phyloP scores from a whole-genome alignment of 2,888 invertebrate genomes.

The Gandaritis pyraliata region DNA sequence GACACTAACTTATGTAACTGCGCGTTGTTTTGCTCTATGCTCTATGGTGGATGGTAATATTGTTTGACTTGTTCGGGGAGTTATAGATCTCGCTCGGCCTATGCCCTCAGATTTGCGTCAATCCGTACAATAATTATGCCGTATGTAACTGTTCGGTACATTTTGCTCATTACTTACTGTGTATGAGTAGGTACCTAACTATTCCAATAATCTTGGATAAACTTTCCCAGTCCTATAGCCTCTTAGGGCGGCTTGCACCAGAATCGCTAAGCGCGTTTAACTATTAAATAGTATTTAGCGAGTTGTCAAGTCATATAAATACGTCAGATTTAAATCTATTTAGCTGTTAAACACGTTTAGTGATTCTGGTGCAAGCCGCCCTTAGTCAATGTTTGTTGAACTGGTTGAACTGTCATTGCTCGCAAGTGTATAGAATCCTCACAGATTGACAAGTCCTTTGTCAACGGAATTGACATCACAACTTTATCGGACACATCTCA shows the following conservation, averaged over 20 bases:
- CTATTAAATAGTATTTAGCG: too few species aligned
- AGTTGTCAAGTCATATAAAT: too few species aligned
- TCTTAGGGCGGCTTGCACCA: too few species aligned
- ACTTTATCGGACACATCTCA: conserved; percentile 56
- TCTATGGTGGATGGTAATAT: conserved; percentile 55
- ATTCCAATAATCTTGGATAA: background rate
- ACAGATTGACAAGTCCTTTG: conserved; percentile 24
- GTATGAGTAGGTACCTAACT: too few species aligned
- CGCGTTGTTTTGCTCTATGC: conserved; percentile 16
- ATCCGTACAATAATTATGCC: conserved; percentile 75
- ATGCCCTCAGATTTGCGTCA: conserved; percentile 73
- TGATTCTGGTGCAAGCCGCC: too few species aligned
- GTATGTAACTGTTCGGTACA: conserved; percentile 59
- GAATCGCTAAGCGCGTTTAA: too few species aligned
- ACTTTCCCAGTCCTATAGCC: background rate
- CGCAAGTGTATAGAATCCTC: background rate
- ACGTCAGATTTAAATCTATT: too few species aligned
- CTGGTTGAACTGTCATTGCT: too few species aligned
- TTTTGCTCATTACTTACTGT: conserved; percentile 59
- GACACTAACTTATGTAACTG: too few species aligned
- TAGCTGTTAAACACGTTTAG: too few species aligned
- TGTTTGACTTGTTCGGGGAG: conserved; percentile 57
- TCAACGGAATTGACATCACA: conserved; percentile 24
- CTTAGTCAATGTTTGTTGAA: too few species aligned
- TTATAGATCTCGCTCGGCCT: conserved; percentile 74